Conservation (phyloP, 1,140 invertebrate species). For the Panonychus citri region DNA sequence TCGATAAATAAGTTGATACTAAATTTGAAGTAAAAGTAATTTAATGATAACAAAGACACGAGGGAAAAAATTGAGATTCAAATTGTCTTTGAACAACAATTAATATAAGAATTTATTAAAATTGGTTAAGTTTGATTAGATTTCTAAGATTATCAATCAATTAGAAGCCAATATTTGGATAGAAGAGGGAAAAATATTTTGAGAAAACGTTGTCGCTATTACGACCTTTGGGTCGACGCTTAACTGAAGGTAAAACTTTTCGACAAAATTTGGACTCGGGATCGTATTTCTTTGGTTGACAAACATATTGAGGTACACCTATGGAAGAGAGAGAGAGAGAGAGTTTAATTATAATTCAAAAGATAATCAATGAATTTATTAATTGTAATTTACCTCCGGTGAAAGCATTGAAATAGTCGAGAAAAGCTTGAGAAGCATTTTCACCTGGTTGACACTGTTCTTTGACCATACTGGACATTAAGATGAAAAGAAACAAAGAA, state of each 20-base stretch:
- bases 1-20: too few species aligned
- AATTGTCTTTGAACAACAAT: too few species aligned
- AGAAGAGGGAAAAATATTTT: not conserved
- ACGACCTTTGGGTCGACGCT: not conserved
- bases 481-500: not conserved
- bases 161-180: not conserved
- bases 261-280: not conserved
- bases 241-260: not conserved
- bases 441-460: not conserved
- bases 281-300: not conserved
- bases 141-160: not conserved
- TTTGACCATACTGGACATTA: not conserved
- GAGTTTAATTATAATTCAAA: too few species aligned
- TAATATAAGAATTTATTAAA: too few species aligned
- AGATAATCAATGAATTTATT: too few species aligned
- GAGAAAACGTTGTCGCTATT: not conserved
- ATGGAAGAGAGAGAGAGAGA: too few species aligned
- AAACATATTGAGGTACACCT: not conserved
- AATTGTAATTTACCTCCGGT: not conserved
- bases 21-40: too few species aligned
- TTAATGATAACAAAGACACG: too few species aligned
- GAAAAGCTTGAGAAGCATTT: not conserved
- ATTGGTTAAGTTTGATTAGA: too few species aligned
- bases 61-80: too few species aligned
- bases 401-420: not conserved